Conservation (phyloP, 2,888 invertebrate species). For the Protodeltote pygarga region DNA sequence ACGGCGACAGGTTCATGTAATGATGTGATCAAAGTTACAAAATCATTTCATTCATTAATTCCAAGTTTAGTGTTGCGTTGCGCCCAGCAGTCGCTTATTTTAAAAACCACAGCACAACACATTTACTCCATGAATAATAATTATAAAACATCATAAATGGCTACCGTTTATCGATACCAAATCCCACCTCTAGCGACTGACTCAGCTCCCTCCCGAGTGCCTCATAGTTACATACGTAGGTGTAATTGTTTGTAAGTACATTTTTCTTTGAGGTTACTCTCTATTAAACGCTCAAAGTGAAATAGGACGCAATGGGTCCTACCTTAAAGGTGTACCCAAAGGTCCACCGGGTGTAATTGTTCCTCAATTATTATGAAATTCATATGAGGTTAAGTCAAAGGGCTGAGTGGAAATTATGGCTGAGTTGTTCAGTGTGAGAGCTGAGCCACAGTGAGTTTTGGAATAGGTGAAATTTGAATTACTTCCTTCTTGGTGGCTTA, state of each 20-base stretch:
- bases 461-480: neutral
- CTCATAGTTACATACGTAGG: constrained; percentile 83
- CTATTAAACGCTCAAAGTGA: constrained; percentile 83
- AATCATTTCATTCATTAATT: no score
- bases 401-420: constrained; percentile 51
- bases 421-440: constrained; percentile 27
- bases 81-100: no score
- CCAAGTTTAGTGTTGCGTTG: no score
- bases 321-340: constrained; percentile 81
- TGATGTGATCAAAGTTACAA: no score
- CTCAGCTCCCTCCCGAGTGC: constrained; percentile 79
- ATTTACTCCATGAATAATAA: no score
- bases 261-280: constrained; percentile 87
- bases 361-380: constrained; percentile 84
- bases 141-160: neutral
- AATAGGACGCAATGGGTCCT: constrained; percentile 80
- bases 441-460: constrained; percentile 3
- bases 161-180: constrained; percentile 39
- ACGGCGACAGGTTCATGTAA: no score
- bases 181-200: constrained; percentile 68
- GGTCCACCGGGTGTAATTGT: constrained; percentile 80
- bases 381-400: constrained; percentile 70
- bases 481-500: constrained; percentile 1
- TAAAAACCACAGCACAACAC: no score
- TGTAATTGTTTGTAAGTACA: constrained; percentile 86